Base-by-base conservation (phyloP, 2,113 vertebrate species). In the Carassius auratus region DNA sequence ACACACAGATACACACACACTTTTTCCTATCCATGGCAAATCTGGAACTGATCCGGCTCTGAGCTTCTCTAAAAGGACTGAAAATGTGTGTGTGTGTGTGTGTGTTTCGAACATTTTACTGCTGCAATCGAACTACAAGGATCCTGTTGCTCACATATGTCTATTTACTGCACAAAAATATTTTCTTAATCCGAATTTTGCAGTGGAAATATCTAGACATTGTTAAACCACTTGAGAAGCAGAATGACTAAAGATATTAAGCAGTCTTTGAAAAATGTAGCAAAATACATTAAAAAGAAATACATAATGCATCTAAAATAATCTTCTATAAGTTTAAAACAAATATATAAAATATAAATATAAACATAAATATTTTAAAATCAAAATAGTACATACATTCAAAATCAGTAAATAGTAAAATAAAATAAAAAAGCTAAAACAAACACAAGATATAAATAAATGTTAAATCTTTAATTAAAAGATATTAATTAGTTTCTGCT, bases 21-120 rank as follows among this genome's bases (percentile, higher is more conserved):
- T 48, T 92, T 89, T 94, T 91, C 94, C 93, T 94, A 93, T 92
- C 94, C 94, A 91, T 94, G 92, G 93, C 92, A 92, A 96, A 95
- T 94, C 93, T 96, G 96, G 95, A 96, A 94, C 89, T 90, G 91
- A 89, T 94, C 95, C 94, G 88, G 89, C 89, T 90, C 92, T 86
- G 92, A 91, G 92, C 93, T 88, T 92, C 93, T 95, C 92, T 93
- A 92, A 94, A 86, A 89, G 85, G 90, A 89, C 88, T 75, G 86
- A 86, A 92, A 90, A 90, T 93, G 92, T 95, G 94, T 94, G 94
- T 95, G 69, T 5, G 48, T 50, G 48, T 50, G 48, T 52, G 50
- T 50, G 52, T 66, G 45, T 89, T 61, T 30, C 93, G 93, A 92
- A 88, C 90, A 88, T 61, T 90, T 92, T 90, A 90, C 91, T 87